Evolutionary conservation across 53 echinoderm and acorn worm genomes (phyloP).

Genomic region (Holothuria leucospilota): DNA sequence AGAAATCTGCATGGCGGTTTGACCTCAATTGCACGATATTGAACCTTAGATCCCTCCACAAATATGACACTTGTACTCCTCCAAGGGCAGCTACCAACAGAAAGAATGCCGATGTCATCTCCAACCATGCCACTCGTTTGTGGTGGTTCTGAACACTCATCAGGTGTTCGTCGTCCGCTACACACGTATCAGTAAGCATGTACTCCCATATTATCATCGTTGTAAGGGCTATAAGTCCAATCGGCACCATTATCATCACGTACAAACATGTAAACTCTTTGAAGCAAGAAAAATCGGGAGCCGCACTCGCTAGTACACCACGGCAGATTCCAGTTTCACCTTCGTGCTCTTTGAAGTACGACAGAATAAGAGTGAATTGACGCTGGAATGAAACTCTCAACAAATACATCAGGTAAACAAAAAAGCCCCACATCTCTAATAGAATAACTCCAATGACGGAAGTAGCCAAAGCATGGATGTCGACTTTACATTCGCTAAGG

Average conservation of each 20-base stretch:
- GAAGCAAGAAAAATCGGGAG: neutral
- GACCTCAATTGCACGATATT: neutral
- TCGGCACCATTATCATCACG: neutral
- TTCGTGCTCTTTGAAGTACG: neutral
- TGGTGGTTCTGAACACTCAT: no score
- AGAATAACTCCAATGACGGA: neutral
- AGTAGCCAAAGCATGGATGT: neutral
- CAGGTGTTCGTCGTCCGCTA: neutral
- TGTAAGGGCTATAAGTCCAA: neutral
- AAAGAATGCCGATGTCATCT: neutral
- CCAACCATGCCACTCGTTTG: neutral
- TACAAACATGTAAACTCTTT: neutral
- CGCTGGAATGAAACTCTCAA: constrained; percentile 11
- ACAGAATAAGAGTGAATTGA: constrained; percentile 1
- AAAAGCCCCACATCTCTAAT: constrained; percentile 9
- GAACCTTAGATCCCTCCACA: neutral
- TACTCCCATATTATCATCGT: neutral
- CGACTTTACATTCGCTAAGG: neutral
- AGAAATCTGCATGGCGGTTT: neutral
- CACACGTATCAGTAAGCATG: neutral
- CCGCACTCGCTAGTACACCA: neutral
- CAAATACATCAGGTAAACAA: constrained; percentile 7
- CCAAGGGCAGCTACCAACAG: neutral
- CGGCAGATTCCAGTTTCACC: neutral
- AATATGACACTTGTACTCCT: neutral